These are phyloP conservation scores for Oryzias celebensis DNA, from an alignment of 2,113 vertebrate genomes.

Conservation along the genomic window DNA sequence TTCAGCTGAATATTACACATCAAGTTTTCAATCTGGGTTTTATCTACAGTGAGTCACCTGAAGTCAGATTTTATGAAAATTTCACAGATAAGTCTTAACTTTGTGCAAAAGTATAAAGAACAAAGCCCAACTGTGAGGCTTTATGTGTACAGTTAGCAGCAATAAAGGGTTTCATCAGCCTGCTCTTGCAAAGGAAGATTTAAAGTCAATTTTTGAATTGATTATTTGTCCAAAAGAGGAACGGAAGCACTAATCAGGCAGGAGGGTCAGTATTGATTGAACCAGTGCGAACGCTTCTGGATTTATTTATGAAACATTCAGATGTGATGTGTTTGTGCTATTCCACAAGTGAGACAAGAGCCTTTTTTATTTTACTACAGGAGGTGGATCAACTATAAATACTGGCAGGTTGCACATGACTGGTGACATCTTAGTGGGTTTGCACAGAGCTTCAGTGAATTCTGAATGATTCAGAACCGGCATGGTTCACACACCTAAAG, in stretches of 20 bases:
- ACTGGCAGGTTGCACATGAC: slow-evolving; percentile 18
- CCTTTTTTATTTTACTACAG: slow-evolving; percentile 10
- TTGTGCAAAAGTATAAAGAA: too few species aligned
- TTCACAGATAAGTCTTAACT: too few species aligned
- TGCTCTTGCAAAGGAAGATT: slow-evolving; percentile 7
- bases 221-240: slow-evolving; percentile 31
- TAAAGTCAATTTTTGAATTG: slow-evolving; percentile 26
- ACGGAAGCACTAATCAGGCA: slow-evolving; percentile 30
- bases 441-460: slow-evolving; percentile 9
- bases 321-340: slow-evolving; percentile 23
- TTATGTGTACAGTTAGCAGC: slow-evolving; percentile 3
- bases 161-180: slow-evolving; percentile 2
- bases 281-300: slow-evolving; percentile 17
- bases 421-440: slow-evolving; percentile 3
- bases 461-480: slow-evolving; percentile 58
- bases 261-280: slow-evolving; percentile 40
- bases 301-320: slow-evolving; percentile 49
- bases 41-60: slow-evolving; percentile 37
- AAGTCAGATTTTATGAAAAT: background rate
- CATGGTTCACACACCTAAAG: slow-evolving; percentile 24
- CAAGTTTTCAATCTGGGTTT: slow-evolving; percentile 24
- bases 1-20: slow-evolving; percentile 12
- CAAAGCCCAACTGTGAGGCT: slow-evolving; percentile 25
- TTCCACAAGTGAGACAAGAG: slow-evolving; percentile 9
- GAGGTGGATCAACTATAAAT: slow-evolving; percentile 9